A percentile compares a stretch with the other conserved stretches of the same genome.
Evolutionary conservation across 30 jellyfish, hydroid and myxozoan species (phyloP).

Genomic region (Catostylus mosaicus): DNA sequence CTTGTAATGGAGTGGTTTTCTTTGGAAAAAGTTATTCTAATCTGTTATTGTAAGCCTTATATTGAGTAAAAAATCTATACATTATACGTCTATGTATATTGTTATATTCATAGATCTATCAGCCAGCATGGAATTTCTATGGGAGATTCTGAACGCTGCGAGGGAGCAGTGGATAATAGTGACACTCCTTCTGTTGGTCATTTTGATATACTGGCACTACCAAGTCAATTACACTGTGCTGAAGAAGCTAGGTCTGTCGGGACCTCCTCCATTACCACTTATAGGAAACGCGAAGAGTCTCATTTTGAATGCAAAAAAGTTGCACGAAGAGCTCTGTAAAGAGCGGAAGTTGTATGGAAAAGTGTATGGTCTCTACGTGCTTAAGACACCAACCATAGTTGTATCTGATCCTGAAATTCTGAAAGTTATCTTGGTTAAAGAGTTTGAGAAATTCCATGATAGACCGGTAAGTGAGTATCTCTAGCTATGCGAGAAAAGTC

Average conservation of each 20-base stretch:
- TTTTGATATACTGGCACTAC: conserved; percentile 35
- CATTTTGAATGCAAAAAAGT: not conserved
- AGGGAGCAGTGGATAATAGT: conserved; percentile 45
- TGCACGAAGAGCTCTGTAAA: conserved; percentile 17
- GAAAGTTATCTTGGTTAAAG: conserved; percentile 52
- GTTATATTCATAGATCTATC: too few species aligned
- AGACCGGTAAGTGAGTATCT: conserved; percentile 38
- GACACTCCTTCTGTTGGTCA: not conserved
- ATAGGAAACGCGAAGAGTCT: conserved; percentile 18
- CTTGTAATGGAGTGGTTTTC: too few species aligned
- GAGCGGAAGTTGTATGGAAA: conserved; percentile 47
- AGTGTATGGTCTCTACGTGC: conserved; percentile 20
- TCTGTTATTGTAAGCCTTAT: too few species aligned
- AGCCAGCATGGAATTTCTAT: conserved; percentile 27
- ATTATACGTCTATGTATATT: too few species aligned
- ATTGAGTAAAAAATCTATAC: too few species aligned
- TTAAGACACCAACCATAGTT: conserved; percentile 32
- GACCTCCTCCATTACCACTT: conserved; percentile 63
- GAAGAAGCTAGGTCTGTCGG: conserved; percentile 41
- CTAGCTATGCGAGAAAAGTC: not conserved
- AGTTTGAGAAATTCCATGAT: conserved; percentile 54
- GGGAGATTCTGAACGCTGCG: not conserved
- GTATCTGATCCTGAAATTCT: conserved; percentile 54
- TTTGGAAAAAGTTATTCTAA: too few species aligned
- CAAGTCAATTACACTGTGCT: conserved; percentile 13